Base-by-base conservation (phyloP, 2,888 invertebrate species). In the Malthinus seriepunctatus region DNA sequence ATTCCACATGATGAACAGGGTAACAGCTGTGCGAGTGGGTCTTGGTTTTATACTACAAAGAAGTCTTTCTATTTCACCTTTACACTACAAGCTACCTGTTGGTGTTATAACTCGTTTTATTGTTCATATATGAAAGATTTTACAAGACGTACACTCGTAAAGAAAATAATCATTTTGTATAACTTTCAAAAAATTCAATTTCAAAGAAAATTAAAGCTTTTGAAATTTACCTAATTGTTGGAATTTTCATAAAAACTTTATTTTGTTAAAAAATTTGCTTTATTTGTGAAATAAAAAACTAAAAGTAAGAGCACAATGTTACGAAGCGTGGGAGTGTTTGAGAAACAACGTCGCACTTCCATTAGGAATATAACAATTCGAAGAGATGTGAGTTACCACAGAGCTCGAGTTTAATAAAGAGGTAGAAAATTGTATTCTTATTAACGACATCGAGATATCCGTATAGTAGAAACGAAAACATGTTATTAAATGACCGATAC, bases 1-100 rank as follows among this genome's bases (percentile, higher is more conserved):
- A 82, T 81, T 82, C 84, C 84, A 85, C 83, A 82, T 79, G 79
- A 73, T 72, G 74, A 83, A 75, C 75, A 83, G 86, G 86, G 67
- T 47, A 71, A 55, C 83, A 87, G 78, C 78, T 77, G 59, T 65
- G 66, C 55, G 66, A 67, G 76, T 65, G 74, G 73, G 76, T 51
- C 11, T 35, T 23, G 11, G 33, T 51, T 42, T 8, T 10, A 12
- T 14, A 11, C 34, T 39, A 39, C 32, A 51, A 34, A 15, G 34
- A 42, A 42, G 39, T 37, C 39, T 44, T 33, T 76, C 64, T 69
- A 63, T 72, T 70, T 71, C 71, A 73, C 68, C 74, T 74, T 76
- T 73, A 73, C 72, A 73, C 74, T 74, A 76, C 76, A 77, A 77
- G 74, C 69, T 71, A 75, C 72, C 39, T 42, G 9, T 42, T 15